Evolutionary conservation across 2,888 invertebrate genomes (phyloP).

Genomic region (Drosophila gaucha): DNA sequence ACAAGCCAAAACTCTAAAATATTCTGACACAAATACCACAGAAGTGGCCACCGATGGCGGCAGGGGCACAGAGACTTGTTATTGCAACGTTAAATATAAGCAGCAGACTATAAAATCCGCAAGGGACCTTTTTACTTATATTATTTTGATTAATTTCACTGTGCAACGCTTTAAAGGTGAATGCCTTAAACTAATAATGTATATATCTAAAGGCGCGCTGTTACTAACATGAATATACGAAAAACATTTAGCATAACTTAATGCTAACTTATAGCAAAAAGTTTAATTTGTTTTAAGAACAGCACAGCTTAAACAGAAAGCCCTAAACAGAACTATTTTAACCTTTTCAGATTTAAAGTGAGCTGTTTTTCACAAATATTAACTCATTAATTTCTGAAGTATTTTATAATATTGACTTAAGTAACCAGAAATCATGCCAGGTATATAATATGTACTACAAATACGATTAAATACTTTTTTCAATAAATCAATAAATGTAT

Average conservation of each 20-base stretch:
- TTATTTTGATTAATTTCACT: constrained; percentile 12
- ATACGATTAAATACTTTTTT: no score
- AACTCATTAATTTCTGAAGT: no score
- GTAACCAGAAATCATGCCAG: no score
- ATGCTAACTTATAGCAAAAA: background rate
- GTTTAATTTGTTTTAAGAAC: no score
- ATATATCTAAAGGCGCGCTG: background rate
- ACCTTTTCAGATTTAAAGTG: no score
- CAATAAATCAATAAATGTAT: no score
- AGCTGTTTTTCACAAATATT: no score
- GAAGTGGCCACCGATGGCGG: constrained; percentile 1
- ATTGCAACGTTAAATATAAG: constrained; percentile 21
- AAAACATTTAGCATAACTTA: background rate
- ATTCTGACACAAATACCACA: constrained; percentile 20
- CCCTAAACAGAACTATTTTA: no score
- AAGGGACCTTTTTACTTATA: constrained; percentile 4
- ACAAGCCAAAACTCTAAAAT: constrained; percentile 31
- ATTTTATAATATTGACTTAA: no score
- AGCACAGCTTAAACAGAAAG: no score
- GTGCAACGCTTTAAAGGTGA: background rate
- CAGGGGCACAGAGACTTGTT: constrained; percentile 11
- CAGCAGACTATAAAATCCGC: constrained; percentile 15
- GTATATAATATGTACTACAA: no score
- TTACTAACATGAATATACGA: background rate
- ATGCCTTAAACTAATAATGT: background rate